These are phyloP conservation scores for Daboia siamensis DNA, from an alignment of 2,113 vertebrate species.

Conservation along the genomic window DNA sequence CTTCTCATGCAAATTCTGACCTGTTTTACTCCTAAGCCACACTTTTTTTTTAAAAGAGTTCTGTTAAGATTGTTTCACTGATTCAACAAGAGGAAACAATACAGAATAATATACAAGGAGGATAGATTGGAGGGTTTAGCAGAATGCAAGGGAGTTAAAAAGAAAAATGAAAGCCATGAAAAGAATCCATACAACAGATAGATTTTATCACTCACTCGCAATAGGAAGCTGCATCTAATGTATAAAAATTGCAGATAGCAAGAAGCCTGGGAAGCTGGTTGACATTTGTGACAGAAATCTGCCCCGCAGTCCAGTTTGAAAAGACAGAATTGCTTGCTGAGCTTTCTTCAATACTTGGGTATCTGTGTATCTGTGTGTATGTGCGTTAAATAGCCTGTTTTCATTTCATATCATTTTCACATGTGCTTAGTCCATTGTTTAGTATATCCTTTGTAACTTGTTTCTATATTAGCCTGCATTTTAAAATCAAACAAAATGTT, in stretches of 20 bases:
- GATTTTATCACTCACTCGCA: slow-evolving; percentile 41
- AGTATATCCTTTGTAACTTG: background rate
- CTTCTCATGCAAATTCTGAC: background rate
- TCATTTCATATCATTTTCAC: background rate
- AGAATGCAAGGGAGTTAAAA: slow-evolving; percentile 38
- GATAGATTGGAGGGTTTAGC: slow-evolving; percentile 15
- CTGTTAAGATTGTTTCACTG: background rate
- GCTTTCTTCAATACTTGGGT: background rate
- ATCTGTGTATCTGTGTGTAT: background rate
- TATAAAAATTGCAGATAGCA: slow-evolving; percentile 41
- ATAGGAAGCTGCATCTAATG: slow-evolving; percentile 39
- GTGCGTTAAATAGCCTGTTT: background rate
- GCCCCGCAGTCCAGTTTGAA: background rate
- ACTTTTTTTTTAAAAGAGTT: background rate
- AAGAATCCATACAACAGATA: slow-evolving; percentile 36
- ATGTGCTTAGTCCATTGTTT: background rate
- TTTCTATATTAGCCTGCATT: background rate
- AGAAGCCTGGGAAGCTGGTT: slow-evolving; percentile 11
- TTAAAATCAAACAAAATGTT: background rate
- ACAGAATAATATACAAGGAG: background rate
- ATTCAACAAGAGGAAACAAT: slow-evolving; percentile 22
- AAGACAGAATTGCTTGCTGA: background rate
- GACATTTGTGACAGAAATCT: slow-evolving; percentile 15
- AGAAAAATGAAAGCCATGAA: slow-evolving; percentile 51
- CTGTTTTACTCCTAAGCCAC: background rate